phyloP scores from a whole-genome alignment of 2,797 vertebrate species.

The Eupleurogrammus muticus region DNA sequence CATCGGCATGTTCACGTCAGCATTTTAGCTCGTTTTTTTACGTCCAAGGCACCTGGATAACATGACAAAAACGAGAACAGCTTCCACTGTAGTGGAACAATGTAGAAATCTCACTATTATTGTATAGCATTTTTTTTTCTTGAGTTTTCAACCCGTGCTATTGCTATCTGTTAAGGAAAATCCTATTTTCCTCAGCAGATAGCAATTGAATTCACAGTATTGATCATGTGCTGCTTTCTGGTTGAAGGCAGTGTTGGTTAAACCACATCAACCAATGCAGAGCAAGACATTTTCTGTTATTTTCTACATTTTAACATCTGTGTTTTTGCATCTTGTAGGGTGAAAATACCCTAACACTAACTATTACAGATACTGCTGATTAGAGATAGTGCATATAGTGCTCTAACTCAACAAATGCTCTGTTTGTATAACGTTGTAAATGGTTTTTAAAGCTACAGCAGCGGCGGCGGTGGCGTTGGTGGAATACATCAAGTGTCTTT shows the following conservation, averaged over 20 bases:
- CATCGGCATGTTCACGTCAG: no score
- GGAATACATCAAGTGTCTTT: conserved; percentile 43
- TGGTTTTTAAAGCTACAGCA: conserved; percentile 29
- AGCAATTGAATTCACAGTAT: not conserved
- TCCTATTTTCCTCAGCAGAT: no score
- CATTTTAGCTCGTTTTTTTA: no score
- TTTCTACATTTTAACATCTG: not conserved
- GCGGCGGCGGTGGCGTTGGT: not conserved
- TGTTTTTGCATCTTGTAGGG: no score
- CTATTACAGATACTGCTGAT: not conserved
- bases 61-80: no score
- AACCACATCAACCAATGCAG: not conserved
- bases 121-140: no score
- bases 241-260: not conserved
- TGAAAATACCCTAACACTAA: not conserved
- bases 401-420: conserved; percentile 2
- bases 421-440: conserved; percentile 17
- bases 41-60: no score
- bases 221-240: not conserved
- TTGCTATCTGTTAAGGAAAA: no score
- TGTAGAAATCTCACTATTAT: no score
- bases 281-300: not conserved
- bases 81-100: no score
- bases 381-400: not conserved
- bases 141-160: no score